phyloP scores from a whole-genome alignment of 2,888 invertebrate species.

The Tholera decimalis region DNA sequence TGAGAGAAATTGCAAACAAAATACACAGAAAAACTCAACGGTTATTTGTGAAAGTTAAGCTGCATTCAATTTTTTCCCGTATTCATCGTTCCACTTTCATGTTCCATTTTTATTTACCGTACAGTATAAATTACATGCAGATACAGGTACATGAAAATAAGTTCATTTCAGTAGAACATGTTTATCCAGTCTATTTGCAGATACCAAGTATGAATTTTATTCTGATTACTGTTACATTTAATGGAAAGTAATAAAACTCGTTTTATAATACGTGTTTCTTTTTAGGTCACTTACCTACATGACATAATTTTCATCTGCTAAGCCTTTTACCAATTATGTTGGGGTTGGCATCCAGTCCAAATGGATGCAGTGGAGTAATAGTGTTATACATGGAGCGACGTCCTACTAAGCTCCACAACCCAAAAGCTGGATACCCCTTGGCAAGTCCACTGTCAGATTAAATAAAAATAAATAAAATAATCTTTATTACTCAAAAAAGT shows the following conservation, averaged over 20 bases:
- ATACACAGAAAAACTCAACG: neutral
- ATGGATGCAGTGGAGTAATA: no score
- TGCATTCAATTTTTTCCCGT: neutral
- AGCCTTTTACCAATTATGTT: no score
- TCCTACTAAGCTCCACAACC: no score
- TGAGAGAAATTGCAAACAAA: neutral
- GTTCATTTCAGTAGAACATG: neutral
- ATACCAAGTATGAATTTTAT: neutral
- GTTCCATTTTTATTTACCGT: neutral
- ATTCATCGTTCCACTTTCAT: no score
- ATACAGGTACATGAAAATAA: neutral
- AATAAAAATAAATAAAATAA: no score
- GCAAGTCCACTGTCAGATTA: no score
- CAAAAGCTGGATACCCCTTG: no score
- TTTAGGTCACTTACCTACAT: no score
- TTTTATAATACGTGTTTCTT: neutral
- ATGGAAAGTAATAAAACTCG: neutral
- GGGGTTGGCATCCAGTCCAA: no score
- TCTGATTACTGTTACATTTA: neutral
- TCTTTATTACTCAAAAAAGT: no score
- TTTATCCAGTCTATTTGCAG: conserved; percentile 1
- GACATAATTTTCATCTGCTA: no score
- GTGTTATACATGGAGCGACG: no score
- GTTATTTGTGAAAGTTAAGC: conserved; percentile 10
- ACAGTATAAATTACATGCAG: neutral